Base-by-base conservation (phyloP, 2,888 invertebrate genomes). In the Pheosia gnoma region DNA sequence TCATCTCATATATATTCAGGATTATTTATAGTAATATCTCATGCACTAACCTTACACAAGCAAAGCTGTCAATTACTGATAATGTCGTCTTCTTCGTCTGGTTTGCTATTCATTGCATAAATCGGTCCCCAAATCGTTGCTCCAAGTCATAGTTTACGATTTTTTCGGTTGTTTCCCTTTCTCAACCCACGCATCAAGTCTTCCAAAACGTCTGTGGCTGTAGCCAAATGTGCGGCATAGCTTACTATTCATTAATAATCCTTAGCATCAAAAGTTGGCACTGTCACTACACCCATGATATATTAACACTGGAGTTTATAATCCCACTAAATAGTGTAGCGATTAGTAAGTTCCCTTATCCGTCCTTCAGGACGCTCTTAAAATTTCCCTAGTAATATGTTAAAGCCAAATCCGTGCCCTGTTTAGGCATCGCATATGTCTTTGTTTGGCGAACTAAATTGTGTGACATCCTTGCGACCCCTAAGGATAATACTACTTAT, bases 251-350 rank as follows among this genome's bases (percentile, higher is more conserved):
- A 52, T 52, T 52, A 52, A 52, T 52, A 52, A 54, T 54, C 54
- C 38, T 54, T 54, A 54, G 9, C 54, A 10, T 37, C 54, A 54
- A 9, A 54, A 54, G 54, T 54, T 54, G 54, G 36, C 38, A 54
- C 47, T 47, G 47, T 47, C 38, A 38, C 9, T 38, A 38, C 38
- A 38, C 54, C 51, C 25, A 25, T 51, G 51, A 51, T 51, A 51
- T 10, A 51, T 51, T 51, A 51, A 25, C 25, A 25, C 51, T 7
- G 38, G 38, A 54, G 25, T 54, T 37, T 10, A 38, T 38, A 54
- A 54, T 54, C 54, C 38, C n/a, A 5, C 54, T 6, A n/a, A 54
- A 54, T 54, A 25, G 36, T 25, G 51, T 25, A 7, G 54, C n/a
- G 54, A 54, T 36, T 54, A 54, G 38, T 36, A 11, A 1, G 38